These are phyloP conservation scores for Gastracanthus pulcherrimus DNA, from an alignment of 2,888 invertebrate genomes.

Conservation along the genomic window DNA sequence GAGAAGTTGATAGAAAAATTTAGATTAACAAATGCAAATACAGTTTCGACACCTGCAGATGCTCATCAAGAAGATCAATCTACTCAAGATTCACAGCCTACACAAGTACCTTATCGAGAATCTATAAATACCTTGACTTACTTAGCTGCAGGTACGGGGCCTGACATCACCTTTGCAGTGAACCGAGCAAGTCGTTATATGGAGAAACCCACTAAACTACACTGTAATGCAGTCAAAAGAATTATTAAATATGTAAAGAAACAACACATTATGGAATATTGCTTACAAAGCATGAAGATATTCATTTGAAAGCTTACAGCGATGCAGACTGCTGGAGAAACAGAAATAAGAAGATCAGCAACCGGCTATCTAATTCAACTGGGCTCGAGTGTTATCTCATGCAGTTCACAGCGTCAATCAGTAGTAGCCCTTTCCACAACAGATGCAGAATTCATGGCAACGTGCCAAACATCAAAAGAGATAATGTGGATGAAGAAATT, in stretches of 20 bases:
- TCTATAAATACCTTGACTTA: conserved; percentile 53
- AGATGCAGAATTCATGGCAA: conserved; percentile 14
- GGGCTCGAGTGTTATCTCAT: background rate
- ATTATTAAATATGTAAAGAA: conserved; percentile 44
- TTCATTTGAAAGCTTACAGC: conserved; percentile 56
- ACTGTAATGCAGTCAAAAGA: conserved; percentile 50
- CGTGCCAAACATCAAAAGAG: background rate
- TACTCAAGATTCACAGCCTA: conserved; percentile 12
- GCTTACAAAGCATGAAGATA: background rate
- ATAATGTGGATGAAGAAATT: conserved; percentile 59
- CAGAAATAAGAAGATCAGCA: conserved; percentile 44
- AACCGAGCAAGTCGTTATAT: conserved; percentile 29
- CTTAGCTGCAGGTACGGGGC: conserved; percentile 37
- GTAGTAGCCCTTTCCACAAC: background rate
- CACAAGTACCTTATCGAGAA: conserved; percentile 40
- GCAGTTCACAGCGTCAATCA: background rate
- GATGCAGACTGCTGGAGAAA: conserved; percentile 70
- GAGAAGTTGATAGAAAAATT: conserved; percentile 48
- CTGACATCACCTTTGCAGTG: conserved; percentile 49
- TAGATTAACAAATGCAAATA: conserved; percentile 59
- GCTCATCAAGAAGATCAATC: conserved; percentile 17
- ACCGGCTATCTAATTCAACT: conserved; percentile 56
- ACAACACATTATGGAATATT: conserved; percentile 12
- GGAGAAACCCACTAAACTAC: conserved; percentile 34
- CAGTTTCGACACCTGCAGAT: conserved; percentile 60